Conservation (phyloP, 2,797 vertebrate genomes). For the Crax fasciolata region DNA sequence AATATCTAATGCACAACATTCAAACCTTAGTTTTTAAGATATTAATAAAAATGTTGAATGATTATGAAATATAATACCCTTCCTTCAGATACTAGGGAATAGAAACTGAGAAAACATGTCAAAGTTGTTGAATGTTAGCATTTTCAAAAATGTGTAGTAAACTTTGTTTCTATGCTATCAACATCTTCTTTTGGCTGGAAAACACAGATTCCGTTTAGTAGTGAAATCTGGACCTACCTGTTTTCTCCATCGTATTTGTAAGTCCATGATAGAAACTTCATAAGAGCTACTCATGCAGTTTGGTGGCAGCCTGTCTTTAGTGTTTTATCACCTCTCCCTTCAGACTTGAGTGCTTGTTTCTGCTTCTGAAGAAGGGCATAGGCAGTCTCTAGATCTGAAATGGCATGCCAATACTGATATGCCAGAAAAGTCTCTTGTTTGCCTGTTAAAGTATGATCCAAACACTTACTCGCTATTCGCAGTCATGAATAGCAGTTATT, state of each 20-base stretch:
- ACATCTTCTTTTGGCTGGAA: not conserved
- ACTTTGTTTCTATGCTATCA: accelerated
- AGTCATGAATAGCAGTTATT: not conserved
- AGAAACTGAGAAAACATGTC: not conserved
- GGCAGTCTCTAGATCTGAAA: not conserved
- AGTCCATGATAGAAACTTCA: not conserved
- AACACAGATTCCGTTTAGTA: not conserved
- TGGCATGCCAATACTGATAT: accelerated
- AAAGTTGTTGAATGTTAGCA: not conserved
- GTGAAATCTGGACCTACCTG: not conserved
- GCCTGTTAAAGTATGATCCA: not conserved
- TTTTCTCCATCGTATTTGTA: too few relatives aligned
- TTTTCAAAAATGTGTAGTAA: not conserved
- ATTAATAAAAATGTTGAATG: not conserved
- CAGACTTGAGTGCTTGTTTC: not conserved
- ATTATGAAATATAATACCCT: not conserved
- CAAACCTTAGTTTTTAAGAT: not conserved
- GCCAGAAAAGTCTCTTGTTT: not conserved
- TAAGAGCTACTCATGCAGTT: not conserved
- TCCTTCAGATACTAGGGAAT: not conserved
- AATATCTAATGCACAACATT: not conserved
- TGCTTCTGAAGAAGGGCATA: not conserved
- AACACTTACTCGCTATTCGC: not conserved
- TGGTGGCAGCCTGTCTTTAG: not conserved
- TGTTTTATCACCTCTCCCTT: not conserved